These are phyloP conservation scores for Pissodes strobi DNA, from an alignment of 1,140 invertebrate genomes.

Conservation along the genomic window DNA sequence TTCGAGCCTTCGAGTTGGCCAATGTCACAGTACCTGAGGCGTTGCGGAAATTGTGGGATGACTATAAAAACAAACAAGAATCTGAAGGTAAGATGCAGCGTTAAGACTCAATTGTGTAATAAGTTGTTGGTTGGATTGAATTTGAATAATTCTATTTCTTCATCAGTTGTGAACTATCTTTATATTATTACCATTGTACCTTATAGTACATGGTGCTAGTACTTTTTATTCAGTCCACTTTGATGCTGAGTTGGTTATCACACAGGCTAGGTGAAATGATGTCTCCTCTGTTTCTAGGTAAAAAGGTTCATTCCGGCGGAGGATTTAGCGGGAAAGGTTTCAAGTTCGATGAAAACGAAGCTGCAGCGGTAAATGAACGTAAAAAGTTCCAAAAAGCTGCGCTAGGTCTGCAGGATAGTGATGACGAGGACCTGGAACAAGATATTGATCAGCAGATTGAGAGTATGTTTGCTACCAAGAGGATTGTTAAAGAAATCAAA, in stretches of 20 bases:
- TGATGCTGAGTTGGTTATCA: no score
- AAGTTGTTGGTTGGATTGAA: no score
- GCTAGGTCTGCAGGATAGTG: constrained; percentile 91
- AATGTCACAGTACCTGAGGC: constrained; percentile 75
- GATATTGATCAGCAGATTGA: constrained; percentile 99
- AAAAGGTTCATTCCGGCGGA: constrained; percentile 90
- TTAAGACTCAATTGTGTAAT: no score
- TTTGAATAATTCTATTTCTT: no score
- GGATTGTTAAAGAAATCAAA: constrained; percentile 91
- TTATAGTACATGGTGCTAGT: no score
- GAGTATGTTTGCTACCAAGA: constrained; percentile 94
- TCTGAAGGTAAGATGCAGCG: constrained; percentile 73
- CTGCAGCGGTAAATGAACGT: constrained; percentile 91
- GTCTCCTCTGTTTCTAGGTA: constrained; percentile 57
- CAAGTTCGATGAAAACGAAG: constrained; percentile 99
- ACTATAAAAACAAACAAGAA: constrained; percentile 86
- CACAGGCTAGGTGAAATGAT: no score
- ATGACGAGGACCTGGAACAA: constrained; percentile 97
- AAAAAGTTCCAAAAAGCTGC: constrained; percentile 99
- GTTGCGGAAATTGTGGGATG: constrained; percentile 82
- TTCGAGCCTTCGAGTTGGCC: constrained; percentile 87
- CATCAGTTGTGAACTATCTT: no score
- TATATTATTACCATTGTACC: no score
- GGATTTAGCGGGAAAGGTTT: constrained; percentile 98
- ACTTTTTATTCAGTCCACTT: not conserved